phyloP scores from a whole-genome alignment of 2,888 invertebrate genomes.

The Aromia moschata region DNA sequence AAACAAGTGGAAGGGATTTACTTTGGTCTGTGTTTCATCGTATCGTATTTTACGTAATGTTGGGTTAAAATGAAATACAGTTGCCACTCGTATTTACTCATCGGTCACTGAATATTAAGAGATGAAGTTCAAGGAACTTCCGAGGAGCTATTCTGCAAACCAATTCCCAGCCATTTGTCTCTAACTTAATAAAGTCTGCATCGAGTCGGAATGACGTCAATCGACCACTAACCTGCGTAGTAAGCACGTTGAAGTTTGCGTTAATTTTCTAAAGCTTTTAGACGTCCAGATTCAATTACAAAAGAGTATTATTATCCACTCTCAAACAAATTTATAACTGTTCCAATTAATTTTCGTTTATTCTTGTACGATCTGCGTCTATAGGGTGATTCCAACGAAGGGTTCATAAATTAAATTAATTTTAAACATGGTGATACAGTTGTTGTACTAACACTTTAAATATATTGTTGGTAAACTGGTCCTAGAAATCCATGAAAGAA shows the following conservation, averaged over 20 bases:
- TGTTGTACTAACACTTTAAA: too few relatives aligned
- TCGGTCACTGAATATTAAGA: conserved; percentile 11
- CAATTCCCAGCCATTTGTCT: conserved; percentile 23
- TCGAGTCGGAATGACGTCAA: conserved; percentile 18
- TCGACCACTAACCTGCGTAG: conserved; percentile 13
- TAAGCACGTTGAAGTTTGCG: conserved; percentile 20
- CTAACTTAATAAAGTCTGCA: conserved; percentile 24
- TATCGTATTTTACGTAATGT: too few relatives aligned
- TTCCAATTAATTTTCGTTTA: neutral
- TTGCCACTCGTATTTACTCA: conserved; percentile 5
- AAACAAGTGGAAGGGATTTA: too few relatives aligned
- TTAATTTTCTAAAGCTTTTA: conserved; percentile 17
- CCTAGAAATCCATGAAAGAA: too few relatives aligned
- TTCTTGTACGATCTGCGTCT: too few relatives aligned
- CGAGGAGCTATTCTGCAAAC: conserved; percentile 14
- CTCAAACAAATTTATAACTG: neutral
- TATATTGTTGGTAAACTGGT: too few relatives aligned
- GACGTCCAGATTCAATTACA: conserved; percentile 19
- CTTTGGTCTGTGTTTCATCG: too few relatives aligned
- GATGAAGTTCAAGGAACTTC: conserved; percentile 14
- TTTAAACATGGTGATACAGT: too few relatives aligned
- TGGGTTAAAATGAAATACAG: too few relatives aligned
- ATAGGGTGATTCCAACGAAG: too few relatives aligned
- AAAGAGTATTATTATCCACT: conserved; percentile 5
- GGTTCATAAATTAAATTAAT: too few relatives aligned